Evolutionary conservation across 2,797 vertebrate genomes (phyloP).

Genomic region (Sibirionetta formosa): DNA sequence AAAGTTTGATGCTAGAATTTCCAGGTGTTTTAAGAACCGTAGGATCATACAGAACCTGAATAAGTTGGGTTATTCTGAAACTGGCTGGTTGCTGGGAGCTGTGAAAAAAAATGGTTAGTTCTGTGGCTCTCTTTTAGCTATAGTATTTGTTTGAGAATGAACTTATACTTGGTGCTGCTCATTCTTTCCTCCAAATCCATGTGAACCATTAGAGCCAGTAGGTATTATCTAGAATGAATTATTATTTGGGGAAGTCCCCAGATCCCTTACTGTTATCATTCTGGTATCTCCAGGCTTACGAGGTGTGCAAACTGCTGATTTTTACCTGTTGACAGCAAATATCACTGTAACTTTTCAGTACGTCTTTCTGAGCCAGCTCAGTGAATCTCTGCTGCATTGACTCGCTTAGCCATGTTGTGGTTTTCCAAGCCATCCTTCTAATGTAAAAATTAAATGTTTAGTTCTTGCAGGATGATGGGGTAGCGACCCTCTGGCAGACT

Average conservation of each 20-base stretch:
- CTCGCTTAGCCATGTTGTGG: neutral
- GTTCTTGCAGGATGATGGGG: neutral
- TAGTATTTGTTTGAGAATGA: neutral
- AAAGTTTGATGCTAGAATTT: neutral
- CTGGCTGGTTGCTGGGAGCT: neutral
- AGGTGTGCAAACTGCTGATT: neutral
- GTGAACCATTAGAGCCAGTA: neutral
- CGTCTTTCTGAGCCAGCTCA: neutral
- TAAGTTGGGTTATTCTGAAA: neutral
- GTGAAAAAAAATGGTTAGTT: neutral
- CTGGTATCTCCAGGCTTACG: neutral
- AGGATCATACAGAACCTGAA: neutral
- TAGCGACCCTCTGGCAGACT: neutral
- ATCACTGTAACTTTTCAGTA: neutral
- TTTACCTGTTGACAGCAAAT: neutral
- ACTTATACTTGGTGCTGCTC: fast-evolving
- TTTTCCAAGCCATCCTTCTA: neutral
- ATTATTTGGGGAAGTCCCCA: neutral
- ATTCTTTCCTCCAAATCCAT: fast-evolving
- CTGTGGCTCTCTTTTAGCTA: neutral
- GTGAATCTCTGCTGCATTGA: neutral
- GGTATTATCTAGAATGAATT: neutral
- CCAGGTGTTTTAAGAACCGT: neutral
- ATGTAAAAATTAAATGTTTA: neutral
- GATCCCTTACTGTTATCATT: neutral